Conservation (phyloP, 2,113 vertebrate species). For the Podilymbus podiceps region DNA sequence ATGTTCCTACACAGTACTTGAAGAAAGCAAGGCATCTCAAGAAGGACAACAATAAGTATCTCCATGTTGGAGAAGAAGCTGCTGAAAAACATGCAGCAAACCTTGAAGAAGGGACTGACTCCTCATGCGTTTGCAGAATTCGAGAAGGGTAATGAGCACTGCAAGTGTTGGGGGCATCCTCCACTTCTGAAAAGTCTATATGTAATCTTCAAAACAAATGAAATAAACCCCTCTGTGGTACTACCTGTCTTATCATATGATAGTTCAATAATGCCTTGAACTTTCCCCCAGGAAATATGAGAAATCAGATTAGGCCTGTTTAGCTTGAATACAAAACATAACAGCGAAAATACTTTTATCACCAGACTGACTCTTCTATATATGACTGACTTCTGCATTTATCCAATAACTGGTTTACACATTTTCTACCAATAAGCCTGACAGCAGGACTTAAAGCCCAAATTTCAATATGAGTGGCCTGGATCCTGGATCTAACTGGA, state of each 20-base stretch:
- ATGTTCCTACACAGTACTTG: neutral
- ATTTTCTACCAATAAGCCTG: neutral
- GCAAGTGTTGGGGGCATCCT: neutral
- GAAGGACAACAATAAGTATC: neutral
- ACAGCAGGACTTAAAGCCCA: neutral
- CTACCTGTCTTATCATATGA: neutral
- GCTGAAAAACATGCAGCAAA: neutral
- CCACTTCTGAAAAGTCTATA: neutral
- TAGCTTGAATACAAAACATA: neutral
- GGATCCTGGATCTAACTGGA: neutral
- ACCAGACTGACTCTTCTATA: neutral
- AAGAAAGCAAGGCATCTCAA: neutral
- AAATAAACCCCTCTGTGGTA: neutral
- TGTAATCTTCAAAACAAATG: neutral
- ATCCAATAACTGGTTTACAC: neutral
- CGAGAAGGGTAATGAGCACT: neutral
- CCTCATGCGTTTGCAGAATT: neutral
- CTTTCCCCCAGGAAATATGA: neutral
- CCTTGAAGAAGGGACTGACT: neutral
- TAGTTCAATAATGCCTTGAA: neutral
- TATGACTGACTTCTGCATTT: neutral
- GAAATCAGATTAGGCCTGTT: neutral
- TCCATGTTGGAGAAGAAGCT: neutral
- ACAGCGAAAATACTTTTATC: neutral
- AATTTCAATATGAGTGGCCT: neutral